These are phyloP conservation scores for Sebastes vulpes DNA, from an alignment of 2,797 vertebrate genomes.

Conservation along the genomic window DNA sequence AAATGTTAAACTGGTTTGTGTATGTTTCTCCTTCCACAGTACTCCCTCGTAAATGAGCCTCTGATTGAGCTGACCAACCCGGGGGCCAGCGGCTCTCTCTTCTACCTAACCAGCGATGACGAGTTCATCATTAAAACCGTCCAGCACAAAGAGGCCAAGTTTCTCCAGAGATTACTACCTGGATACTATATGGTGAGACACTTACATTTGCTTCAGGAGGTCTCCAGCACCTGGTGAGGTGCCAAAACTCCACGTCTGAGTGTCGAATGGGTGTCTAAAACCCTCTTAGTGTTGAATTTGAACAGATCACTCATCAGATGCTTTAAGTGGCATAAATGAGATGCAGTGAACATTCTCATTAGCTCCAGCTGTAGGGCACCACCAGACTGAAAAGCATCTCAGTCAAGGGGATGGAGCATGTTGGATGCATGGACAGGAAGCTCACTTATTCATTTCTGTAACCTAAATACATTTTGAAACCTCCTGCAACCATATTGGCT, in stretches of 20 bases:
- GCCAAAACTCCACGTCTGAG: no score
- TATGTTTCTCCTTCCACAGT: constrained; percentile 80
- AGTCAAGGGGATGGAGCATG: neutral
- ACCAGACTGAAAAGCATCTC: neutral
- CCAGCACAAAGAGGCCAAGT: constrained; percentile 98
- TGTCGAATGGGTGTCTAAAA: neutral
- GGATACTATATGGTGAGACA: constrained; percentile 97
- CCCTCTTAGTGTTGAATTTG: neutral
- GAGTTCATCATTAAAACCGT: constrained; percentile 99
- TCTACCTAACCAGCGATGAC: constrained; percentile 97
- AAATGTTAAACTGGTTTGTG: constrained; percentile 14
- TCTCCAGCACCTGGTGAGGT: neutral
- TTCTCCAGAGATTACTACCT: constrained; percentile 96
- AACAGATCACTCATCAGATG: neutral
- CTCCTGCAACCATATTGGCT: neutral
- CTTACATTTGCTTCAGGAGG: neutral
- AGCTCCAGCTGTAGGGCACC: neutral
- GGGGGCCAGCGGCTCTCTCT: constrained; percentile 96
- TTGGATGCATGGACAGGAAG: neutral
- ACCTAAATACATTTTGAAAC: neutral
- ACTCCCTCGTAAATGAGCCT: constrained; percentile 96
- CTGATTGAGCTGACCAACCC: constrained; percentile 97
- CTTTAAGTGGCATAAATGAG: neutral
- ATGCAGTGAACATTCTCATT: neutral
- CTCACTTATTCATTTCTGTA: neutral